Base-by-base conservation (phyloP, 1,140 invertebrate species). In the Schmidtea mediterranea region DNA sequence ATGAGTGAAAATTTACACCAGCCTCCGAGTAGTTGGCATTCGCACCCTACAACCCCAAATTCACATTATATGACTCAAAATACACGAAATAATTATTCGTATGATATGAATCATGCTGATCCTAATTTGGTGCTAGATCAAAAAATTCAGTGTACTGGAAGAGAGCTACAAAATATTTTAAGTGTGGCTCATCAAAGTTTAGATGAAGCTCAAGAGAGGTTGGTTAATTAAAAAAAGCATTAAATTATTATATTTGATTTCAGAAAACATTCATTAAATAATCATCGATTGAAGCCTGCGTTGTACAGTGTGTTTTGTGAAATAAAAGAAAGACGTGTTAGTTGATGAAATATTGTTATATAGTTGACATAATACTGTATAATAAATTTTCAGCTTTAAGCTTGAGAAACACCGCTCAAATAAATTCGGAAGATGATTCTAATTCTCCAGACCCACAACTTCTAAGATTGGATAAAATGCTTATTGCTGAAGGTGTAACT, bases 381-480 rank as follows among this genome's bases (percentile, higher is more conserved):
- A n/a, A n/a, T n/a, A n/a, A n/a, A 12, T 10, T 36, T 22, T 50
- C 12, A 50, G 36, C 43, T 2, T 19, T 49, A 43, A 39, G 52
- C 51, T 52, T 51, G 41, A 43, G 36, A 54, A 52, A 51, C 48
- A 48, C 49, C 5, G 43, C 21, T 19, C 18, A 13, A 18, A 32
- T 32, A 6, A 37, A 51, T 16, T 16, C 16, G n/a, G 43, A 51
- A 18, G 41, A 21, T 37, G 36, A 48, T 19, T 15, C 3, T 1
- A 5, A 94, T 59, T 84, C 87, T 0, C 86, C 89, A 60, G 89
- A 97, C 72, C 89, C 90, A 0, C 89, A 98, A 62, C 68, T 98
- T 51, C 94, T 97, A 82, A 73, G 92, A 55, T 68, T 98, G 60
- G 90, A 98, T 69, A 98, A 98, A 68, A 98, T 98, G 92, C 71